Conservation (phyloP, 2,113 vertebrate genomes). For the Neolamprologus sp. region DNA sequence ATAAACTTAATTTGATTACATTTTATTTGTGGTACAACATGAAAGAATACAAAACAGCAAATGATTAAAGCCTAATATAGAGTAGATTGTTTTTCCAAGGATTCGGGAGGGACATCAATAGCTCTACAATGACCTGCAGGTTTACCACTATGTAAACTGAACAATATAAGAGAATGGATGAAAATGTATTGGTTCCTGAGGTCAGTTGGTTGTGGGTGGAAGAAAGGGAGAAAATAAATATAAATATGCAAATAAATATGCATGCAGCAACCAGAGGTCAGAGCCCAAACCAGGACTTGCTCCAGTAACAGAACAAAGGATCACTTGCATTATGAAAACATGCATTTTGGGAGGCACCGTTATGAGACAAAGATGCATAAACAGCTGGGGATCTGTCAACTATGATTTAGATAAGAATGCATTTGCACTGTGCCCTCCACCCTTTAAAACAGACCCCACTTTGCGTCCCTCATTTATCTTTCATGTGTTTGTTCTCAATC, state of each 20-base stretch:
- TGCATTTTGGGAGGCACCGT: not conserved
- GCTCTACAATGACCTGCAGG: fast-evolving
- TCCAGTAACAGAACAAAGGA: not conserved
- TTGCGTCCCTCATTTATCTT: not conserved
- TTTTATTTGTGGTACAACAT: not conserved
- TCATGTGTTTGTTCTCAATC: conserved; percentile 1
- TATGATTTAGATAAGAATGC: not conserved
- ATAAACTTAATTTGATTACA: not conserved
- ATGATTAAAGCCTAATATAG: not conserved
- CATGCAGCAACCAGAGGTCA: not conserved
- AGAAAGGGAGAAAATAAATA: not conserved
- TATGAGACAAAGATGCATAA: not conserved
- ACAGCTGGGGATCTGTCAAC: not conserved
- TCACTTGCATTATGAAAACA: not conserved
- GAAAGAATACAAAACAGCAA: not conserved
- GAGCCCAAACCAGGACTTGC: not conserved
- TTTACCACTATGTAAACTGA: fast-evolving
- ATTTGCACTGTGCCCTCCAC: not conserved
- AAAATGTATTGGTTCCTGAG: not conserved
- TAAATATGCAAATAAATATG: not conserved
- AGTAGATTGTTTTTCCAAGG: not conserved
- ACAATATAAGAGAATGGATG: not conserved
- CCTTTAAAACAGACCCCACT: not conserved
- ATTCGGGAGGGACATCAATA: not conserved
- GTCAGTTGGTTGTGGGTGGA: not conserved